A percentile compares a stretch with the other conserved stretches of the same genome.
Conservation (phyloP, 2,888 invertebrate genomes). For the Timema cristinae region DNA sequence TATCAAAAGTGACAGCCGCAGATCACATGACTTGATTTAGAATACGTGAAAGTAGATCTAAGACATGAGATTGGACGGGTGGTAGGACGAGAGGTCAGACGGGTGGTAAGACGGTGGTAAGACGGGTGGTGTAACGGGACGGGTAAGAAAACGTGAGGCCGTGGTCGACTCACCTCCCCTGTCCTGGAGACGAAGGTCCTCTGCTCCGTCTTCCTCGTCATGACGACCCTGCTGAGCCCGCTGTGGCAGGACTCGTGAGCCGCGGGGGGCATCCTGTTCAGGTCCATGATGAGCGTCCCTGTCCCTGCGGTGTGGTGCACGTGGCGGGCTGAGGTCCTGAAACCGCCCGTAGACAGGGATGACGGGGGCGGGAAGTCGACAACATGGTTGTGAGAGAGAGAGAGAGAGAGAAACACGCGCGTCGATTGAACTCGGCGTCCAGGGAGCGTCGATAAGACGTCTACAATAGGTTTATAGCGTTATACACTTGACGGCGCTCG, state of each 20-base stretch:
- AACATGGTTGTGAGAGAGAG: background rate
- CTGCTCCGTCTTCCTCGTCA: constrained; percentile 65
- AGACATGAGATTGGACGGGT: too few species aligned
- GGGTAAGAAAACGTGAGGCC: too few species aligned
- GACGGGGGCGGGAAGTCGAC: background rate
- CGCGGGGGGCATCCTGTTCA: constrained; percentile 35
- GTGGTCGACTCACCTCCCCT: constrained; percentile 47
- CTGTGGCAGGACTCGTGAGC: constrained; percentile 39
- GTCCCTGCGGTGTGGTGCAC: background rate
- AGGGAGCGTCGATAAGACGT: too few species aligned
- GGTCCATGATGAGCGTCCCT: constrained; percentile 33
- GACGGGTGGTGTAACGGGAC: too few species aligned
- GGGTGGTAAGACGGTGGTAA: too few species aligned
- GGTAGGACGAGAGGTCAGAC: too few species aligned
- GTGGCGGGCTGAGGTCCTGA: background rate
- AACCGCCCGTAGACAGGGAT: background rate
- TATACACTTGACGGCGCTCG: too few species aligned
- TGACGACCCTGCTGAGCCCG: constrained; percentile 58
- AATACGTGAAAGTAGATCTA: too few species aligned
- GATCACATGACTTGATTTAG: too few species aligned
- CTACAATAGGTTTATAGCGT: too few species aligned
- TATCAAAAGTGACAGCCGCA: too few species aligned
- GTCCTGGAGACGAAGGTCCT: constrained; percentile 59
- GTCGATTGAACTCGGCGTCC: too few species aligned
- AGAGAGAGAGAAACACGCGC: background rate